Base-by-base conservation (phyloP, 2,888 invertebrate genomes). In the Antitype chi region DNA sequence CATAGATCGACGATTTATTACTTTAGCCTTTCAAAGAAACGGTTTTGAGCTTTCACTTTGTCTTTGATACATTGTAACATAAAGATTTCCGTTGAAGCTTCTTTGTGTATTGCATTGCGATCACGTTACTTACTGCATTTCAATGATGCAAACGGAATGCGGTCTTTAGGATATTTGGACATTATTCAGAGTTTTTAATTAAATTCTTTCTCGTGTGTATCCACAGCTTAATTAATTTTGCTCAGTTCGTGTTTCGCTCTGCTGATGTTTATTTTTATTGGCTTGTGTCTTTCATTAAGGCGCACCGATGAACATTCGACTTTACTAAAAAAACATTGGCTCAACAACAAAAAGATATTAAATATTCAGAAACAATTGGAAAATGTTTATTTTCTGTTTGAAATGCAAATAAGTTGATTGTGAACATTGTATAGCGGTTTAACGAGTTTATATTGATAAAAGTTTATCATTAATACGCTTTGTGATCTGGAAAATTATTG, bases 161-260 rank as follows among this genome's bases (percentile, higher is more conserved):
- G n/a, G 28, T 74, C 4, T 52, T 52, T 25, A 69, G 15, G 59
- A n/a, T n/a, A n/a, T n/a, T 23, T 59, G n/a, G 38, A 57, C n/a
- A 49, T 55, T 25, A 64, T 49, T 62, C 47, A 20, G 63, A 52
- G 77, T 69, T 76, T 81, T 85, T 67, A 55, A 78, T 82, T 72
- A 78, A 85, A 70, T 49, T 70, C 55, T 68, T 72, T 28, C 57
- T 67, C 72, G 3, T 77, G 32, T 60, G 13, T 43, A 38, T 20
- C 20, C 60, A 70, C 52, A 32, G 47, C 38, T 78, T 74, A 78
- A 78, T 82, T 78, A 85, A 78, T 74, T 74, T 82, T 47, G 23
- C 55, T 73, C 55, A n/a, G 17, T 57, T 69, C 68, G 49, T 69
- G 55, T 74, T 64, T 77, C 23, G 11, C 57, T 72, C 28, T 28